A percentile compares a stretch with the other conserved stretches of the same genome.
These are phyloP conservation scores for Danaus melanippus DNA, from an alignment of 1,140 invertebrate species.

Conservation along the genomic window DNA sequence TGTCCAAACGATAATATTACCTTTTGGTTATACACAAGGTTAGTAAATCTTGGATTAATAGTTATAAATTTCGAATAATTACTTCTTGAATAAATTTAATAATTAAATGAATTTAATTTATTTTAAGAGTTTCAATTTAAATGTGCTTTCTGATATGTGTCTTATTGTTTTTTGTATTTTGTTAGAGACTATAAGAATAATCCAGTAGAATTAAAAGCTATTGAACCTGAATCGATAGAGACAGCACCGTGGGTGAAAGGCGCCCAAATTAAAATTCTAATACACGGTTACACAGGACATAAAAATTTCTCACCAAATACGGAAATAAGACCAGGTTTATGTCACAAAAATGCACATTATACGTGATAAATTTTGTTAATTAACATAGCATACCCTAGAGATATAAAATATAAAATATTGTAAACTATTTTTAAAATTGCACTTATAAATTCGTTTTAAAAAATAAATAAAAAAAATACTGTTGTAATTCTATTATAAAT, in stretches of 20 bases:
- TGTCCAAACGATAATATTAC: slow-evolving; percentile 74
- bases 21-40: slow-evolving; percentile 77
- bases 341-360: not conserved
- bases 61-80: too few species aligned
- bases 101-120: too few species aligned
- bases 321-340: slow-evolving; percentile 71
- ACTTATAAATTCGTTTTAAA: too few species aligned
- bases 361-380: too few species aligned
- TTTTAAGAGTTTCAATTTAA: slow-evolving; percentile 7
- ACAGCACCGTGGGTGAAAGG: slow-evolving; percentile 57
- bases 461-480: too few species aligned
- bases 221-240: slow-evolving; percentile 50
- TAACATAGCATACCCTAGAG: too few species aligned
- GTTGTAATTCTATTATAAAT: too few species aligned
- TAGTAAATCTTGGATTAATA: slow-evolving; percentile 19
- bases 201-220: slow-evolving; percentile 57
- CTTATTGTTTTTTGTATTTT: slow-evolving; percentile 12
- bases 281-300: slow-evolving; percentile 74
- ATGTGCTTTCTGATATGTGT: not conserved
- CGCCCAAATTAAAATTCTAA: slow-evolving; percentile 64
- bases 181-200: slow-evolving; percentile 57
- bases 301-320: slow-evolving; percentile 74
- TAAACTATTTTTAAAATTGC: too few species aligned
- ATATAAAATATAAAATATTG: too few species aligned
- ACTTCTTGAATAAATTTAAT: too few species aligned